Evolutionary conservation across 2,888 invertebrate species (phyloP).

Genomic region (Oligia latruncula): DNA sequence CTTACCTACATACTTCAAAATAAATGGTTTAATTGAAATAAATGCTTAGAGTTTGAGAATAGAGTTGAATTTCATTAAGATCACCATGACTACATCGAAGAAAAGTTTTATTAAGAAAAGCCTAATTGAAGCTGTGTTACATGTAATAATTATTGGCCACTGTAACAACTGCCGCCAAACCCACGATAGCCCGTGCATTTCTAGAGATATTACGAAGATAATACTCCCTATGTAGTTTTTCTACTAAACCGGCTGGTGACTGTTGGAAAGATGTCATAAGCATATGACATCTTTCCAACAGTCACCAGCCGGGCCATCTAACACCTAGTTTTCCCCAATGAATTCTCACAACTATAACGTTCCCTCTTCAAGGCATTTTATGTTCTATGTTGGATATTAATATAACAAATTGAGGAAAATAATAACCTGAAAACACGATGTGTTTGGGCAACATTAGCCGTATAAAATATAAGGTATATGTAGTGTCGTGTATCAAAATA

Average conservation of each 20-base stretch:
- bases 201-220: not conserved
- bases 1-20: not conserved
- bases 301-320: not conserved
- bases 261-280: too few species aligned
- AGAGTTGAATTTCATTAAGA: not conserved
- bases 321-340: not conserved
- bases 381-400: constrained; percentile 26
- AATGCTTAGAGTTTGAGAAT: not conserved
- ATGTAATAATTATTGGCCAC: not conserved
- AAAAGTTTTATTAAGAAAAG: not conserved
- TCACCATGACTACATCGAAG: not conserved
- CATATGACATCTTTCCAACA: too few species aligned
- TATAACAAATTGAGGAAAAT: constrained; percentile 47
- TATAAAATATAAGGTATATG: constrained; percentile 23
- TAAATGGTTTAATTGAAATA: not conserved
- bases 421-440: constrained; percentile 32
- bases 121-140: not conserved
- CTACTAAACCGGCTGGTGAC: too few species aligned
- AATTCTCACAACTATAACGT: not conserved
- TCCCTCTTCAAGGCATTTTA: constrained; percentile 6
- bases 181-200: not conserved
- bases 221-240: not conserved
- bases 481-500: constrained; percentile 30
- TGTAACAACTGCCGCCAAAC: not conserved
- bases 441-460: constrained; percentile 19